Percentiles rank a stretch among this genome's conserved stretches.
phyloP scores from a whole-genome alignment of 35 echinoderm and acorn worm genomes.

The Ophioderma brevispina region DNA sequence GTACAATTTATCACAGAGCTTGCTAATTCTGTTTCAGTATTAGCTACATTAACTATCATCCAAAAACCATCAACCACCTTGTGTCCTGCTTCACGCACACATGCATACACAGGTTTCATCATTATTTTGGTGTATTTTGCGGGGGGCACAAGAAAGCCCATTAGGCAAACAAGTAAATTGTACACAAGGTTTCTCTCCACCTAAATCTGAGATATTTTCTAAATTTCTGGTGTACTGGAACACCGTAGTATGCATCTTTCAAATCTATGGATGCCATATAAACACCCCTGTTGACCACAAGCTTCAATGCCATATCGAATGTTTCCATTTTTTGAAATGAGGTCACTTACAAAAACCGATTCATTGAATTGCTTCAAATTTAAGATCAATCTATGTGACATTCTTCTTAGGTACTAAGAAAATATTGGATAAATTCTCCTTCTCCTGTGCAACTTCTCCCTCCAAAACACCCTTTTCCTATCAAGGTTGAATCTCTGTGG shows the following conservation, averaged over 20 bases:
- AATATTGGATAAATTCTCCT: neutral
- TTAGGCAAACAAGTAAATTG: slow-evolving; percentile 67
- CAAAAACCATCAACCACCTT: slow-evolving; percentile 6
- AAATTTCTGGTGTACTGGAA: neutral
- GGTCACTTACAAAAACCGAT: slow-evolving; percentile 34
- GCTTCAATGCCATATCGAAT: slow-evolving; percentile 1
- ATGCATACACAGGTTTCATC: slow-evolving; percentile 53
- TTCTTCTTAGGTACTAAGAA: slow-evolving; percentile 18
- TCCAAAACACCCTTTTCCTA: neutral
- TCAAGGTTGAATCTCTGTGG: neutral
- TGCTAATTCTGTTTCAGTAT: too few relatives aligned
- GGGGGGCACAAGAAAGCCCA: slow-evolving; percentile 30
- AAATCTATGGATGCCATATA: slow-evolving; percentile 48
- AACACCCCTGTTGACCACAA: neutral
- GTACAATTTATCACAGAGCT: too few relatives aligned
- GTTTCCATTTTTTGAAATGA: slow-evolving; percentile 65
- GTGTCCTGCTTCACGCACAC: neutral
- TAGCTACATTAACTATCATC: too few relatives aligned
- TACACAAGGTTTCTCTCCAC: slow-evolving; percentile 13
- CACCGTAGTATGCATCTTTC: slow-evolving; percentile 62
- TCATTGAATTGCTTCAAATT: slow-evolving; percentile 43
- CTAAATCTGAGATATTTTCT: slow-evolving; percentile 33
- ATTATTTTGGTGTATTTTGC: slow-evolving; percentile 54
- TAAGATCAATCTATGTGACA: slow-evolving; percentile 27
- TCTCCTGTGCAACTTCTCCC: neutral